Evolutionary conservation across 2,888 invertebrate genomes (phyloP).

Genomic region (Drosophila mayaguana): DNA sequence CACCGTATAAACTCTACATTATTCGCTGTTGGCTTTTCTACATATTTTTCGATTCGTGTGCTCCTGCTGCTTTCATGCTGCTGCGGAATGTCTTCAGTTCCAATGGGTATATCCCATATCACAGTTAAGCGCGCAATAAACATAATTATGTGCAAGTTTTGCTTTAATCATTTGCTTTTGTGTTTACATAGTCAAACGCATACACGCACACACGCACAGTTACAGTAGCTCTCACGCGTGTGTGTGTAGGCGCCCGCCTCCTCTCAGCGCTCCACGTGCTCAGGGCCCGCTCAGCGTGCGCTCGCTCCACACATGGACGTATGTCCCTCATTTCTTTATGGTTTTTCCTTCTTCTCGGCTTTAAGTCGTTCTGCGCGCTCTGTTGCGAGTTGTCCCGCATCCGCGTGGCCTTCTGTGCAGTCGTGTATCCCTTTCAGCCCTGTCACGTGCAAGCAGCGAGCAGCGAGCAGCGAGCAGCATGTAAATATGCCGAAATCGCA

Average conservation of each 20-base stretch:
- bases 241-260: too few relatives aligned
- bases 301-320: slow-evolving; percentile 33
- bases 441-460: slow-evolving; percentile 55
- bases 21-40: too few relatives aligned
- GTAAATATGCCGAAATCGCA: slow-evolving; percentile 32
- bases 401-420: slow-evolving; percentile 13
- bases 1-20: too few relatives aligned
- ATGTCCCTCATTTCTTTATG: slow-evolving; percentile 13
- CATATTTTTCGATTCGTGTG: too few relatives aligned
- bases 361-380: slow-evolving; percentile 8
- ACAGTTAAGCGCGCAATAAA: slow-evolving; percentile 59
- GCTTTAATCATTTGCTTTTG: slow-evolving; percentile 58
- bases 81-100: background rate
- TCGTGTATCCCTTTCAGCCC: slow-evolving; percentile 16
- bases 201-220: background rate
- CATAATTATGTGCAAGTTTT: slow-evolving; percentile 64
- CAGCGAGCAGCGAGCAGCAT: slow-evolving; percentile 30
- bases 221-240: too few relatives aligned
- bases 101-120: slow-evolving; percentile 1
- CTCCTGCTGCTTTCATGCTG: background rate
- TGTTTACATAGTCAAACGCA: slow-evolving; percentile 46
- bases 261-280: slow-evolving; percentile 11
- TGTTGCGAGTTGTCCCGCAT: slow-evolving; percentile 22
- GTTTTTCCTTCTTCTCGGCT: background rate
- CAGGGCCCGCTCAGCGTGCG: slow-evolving; percentile 1